These are phyloP conservation scores for Heterodera carotae DNA, from an alignment of 1,140 invertebrate genomes.

Conservation along the genomic window DNA sequence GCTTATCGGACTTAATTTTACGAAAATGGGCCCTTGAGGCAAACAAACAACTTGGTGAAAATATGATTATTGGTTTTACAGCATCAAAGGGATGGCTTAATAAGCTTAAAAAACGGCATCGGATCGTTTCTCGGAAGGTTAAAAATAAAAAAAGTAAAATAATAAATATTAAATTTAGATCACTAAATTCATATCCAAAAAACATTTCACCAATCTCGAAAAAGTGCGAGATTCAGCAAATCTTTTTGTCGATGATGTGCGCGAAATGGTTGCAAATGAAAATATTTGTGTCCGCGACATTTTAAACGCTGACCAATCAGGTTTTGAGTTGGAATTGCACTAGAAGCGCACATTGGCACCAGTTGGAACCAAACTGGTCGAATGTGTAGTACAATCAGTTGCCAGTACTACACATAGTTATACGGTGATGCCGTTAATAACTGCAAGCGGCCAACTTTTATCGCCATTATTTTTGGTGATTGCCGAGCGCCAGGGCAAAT, in stretches of 20 bases:
- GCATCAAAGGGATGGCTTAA: background rate
- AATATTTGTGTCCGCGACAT: background rate
- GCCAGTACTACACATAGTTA: background rate
- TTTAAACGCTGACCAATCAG: background rate
- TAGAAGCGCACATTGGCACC: background rate
- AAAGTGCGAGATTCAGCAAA: background rate
- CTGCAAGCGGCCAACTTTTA: background rate
- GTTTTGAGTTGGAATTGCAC: background rate
- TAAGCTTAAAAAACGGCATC: background rate
- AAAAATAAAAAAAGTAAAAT: background rate
- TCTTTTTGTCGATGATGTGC: background rate
- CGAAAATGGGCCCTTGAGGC: background rate
- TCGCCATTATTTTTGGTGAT: background rate
- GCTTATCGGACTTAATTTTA: background rate
- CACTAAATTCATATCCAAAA: background rate
- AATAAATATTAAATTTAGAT: background rate
- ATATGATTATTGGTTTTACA: background rate
- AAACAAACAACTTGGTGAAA: background rate
- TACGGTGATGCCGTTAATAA: background rate
- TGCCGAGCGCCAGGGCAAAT: background rate
- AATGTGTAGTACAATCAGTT: background rate
- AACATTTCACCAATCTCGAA: background rate
- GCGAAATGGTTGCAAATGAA: background rate
- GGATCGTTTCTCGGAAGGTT: background rate
- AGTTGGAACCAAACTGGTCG: background rate